Conservation (phyloP, 2,113 vertebrate genomes). For the Phalacrocorax brasilianus region DNA sequence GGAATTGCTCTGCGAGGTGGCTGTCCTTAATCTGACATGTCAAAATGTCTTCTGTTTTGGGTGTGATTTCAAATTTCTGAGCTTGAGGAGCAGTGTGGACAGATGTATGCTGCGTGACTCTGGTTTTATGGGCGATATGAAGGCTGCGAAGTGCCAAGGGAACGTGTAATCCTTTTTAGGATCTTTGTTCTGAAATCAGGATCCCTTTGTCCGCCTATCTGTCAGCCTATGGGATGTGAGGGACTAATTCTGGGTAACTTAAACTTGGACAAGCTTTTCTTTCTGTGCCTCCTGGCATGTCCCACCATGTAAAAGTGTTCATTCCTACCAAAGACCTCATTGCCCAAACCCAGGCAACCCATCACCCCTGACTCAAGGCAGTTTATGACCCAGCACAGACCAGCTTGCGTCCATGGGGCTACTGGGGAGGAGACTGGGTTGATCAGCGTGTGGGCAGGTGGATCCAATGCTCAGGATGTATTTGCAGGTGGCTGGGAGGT, state of each 20-base stretch:
- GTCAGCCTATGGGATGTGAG: not conserved
- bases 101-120: not conserved
- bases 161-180: not conserved
- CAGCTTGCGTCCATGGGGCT: not conserved
- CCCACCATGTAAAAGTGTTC: not conserved
- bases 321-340: not conserved
- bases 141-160: not conserved
- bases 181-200: not conserved
- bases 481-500: not conserved
- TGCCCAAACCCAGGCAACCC: not conserved
- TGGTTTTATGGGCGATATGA: not conserved
- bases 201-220: not conserved
- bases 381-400: not conserved
- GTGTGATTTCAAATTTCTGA: not conserved
- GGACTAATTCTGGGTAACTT: not conserved
- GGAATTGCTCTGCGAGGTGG: not conserved
- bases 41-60: fast-evolving
- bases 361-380: not conserved
- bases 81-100: not conserved
- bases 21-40: not conserved
- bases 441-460: not conserved
- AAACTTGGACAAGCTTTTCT: not conserved
- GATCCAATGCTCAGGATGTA: not conserved
- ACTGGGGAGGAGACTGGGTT: not conserved
- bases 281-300: not conserved